Base-by-base conservation (phyloP, 2,113 vertebrate species). In the Perognathus longimembris region DNA sequence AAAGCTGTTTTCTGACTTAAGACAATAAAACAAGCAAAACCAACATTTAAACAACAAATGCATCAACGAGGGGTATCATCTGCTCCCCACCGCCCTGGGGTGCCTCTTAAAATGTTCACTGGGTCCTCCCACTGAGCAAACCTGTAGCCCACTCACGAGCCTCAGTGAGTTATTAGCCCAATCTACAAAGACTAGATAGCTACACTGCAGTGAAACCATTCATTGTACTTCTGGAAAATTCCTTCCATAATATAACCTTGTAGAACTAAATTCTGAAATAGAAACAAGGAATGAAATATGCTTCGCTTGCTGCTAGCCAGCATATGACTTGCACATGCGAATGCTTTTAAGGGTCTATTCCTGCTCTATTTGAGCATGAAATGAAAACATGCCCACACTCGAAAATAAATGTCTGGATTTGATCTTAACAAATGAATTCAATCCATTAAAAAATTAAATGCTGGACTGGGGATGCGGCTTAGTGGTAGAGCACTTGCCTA, bases 241-340 rank as follows among this genome's bases (percentile, higher is more conserved):
- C 22, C 34, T 91, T 91, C 83, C 69, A n/a, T n/a, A 78, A 28
- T 59, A 87, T 78, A 45, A 86, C 86, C 80, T 40, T 59, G 67
- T 85, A 95, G 24, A 88, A 84, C 89, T 93, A 87, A 80, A 85
- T 92, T 92, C 85, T 75, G 18, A 93, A 90, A 88, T n/a, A 50
- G n/a, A 83, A 85, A 91, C 34, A 89, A 86, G 66, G 45, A 92
- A 89, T 81, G 89, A 18, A 73, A 91, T 82, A 93, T 77, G 36
- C 9, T 61, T 84, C 70, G 22, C 26, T 71, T 4, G 42, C 45
- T 45, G 45, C 45, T 11, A 45, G 6, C 6, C 45, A 45, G 6
- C n/a, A n/a, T n/a, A n/a, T n/a, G n/a, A n/a, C n/a, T n/a, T n/a
- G n/a, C 50, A 14, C 50, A 15, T 54, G 50, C 28, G 74, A 90